Conservation (phyloP, 2,113 vertebrate genomes). For the Spermophilus dauricus region DNA sequence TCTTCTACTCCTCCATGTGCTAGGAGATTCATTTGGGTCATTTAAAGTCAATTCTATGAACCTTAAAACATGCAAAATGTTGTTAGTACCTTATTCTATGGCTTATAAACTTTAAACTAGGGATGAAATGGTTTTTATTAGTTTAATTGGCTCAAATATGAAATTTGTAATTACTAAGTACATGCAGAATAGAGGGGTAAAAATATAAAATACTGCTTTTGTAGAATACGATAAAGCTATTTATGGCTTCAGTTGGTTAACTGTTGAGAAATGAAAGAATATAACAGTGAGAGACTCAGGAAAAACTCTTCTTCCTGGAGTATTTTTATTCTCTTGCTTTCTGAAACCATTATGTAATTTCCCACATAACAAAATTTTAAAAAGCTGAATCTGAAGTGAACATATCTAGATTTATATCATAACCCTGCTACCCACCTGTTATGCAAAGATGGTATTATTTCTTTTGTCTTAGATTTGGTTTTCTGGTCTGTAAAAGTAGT, state of each 20-base stretch:
- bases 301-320: conserved; percentile 39
- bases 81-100: neutral
- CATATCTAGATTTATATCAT: neutral
- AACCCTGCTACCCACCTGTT: neutral
- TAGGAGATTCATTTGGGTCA: conserved; percentile 61
- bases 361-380: neutral
- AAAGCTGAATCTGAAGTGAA: neutral
- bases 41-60: conserved; percentile 68
- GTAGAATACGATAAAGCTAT: conserved; percentile 30
- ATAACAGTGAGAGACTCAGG: conserved; percentile 9
- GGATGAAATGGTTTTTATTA: conserved; percentile 66
- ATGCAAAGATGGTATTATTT: neutral
- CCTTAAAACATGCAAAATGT: conserved; percentile 62
- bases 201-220: conserved; percentile 67
- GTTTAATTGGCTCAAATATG: conserved; percentile 75
- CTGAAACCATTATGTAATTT: neutral
- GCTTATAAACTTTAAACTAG: conserved; percentile 70
- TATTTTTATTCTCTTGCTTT: neutral
- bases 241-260: conserved; percentile 49
- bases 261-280: conserved; percentile 53
- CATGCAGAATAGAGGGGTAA: neutral
- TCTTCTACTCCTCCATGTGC: neutral
- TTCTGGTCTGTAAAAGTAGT: neutral
- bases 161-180: conserved; percentile 62
- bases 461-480: neutral